Evolutionary conservation across 2,113 vertebrate genomes (phyloP), one percentile per base, ranked within the genome.

Genomic region (Gasterosteus nipponicus): DNA sequence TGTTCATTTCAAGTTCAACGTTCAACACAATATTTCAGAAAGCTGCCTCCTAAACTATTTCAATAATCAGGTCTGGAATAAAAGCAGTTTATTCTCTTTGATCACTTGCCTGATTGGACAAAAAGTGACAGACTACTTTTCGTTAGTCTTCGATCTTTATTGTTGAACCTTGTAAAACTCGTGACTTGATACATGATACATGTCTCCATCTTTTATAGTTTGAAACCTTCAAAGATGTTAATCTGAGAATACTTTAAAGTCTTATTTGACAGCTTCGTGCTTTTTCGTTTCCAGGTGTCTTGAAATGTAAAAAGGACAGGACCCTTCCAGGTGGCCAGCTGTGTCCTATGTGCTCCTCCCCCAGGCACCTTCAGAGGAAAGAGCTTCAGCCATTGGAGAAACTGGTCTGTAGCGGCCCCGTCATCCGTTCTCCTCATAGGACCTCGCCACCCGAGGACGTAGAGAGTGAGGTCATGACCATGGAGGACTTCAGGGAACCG

Each of bases 221-320:
- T 26, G 4, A 0, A 69, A 41, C 7, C 62, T 58, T 44, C 10
- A 64, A 49, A 64, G 12, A 73, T 26, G 10, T 26, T 19, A 29
- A 56, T 38, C 46, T 6, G 58, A 56, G 16, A 33, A 42, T 44
- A 10, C 2, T 15, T 54, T 18, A 38, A 19, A 11, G 4, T 67
- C 26, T 39, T 44, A 62, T 69, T 41, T 41, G 5, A 66, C 39
- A 3, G 38, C 4, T 0, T 19, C 49, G 7, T 35, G 49, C 0
- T 60, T 53, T 19, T 19, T 41, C n/a, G 4, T n/a, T 19, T 66
- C 0, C 69, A 99, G 97, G 95, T 42, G 82, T 97, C 3, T 69
- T 99, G 16, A 98, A 98, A 82, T 99, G 97, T 82, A 98, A 97
- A 84, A 98, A 97, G 69, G 97, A 98, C 87, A 94, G 87, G 77